These are phyloP conservation scores for Rhinolophus ferrumequinum DNA, from an alignment of 2,113 vertebrate species.

Conservation along the genomic window DNA sequence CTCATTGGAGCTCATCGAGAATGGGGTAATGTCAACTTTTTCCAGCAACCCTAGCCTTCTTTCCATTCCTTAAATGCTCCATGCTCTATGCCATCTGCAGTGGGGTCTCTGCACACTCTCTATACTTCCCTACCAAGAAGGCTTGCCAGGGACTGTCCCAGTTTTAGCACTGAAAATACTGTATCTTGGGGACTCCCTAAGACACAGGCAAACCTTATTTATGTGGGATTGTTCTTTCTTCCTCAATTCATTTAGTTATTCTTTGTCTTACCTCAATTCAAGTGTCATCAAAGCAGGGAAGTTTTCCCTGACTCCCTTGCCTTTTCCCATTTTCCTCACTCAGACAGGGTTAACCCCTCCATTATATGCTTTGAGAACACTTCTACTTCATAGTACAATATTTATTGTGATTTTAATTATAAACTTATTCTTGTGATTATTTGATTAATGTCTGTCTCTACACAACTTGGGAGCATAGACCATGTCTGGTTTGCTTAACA, in stretches of 20 bases:
- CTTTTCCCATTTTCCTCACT: not conserved
- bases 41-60: not conserved
- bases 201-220: not conserved
- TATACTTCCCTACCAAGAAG: not conserved
- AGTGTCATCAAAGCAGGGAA: not conserved
- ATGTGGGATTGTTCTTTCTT: accelerated
- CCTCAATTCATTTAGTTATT: not conserved
- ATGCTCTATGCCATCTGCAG: not conserved
- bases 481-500: not conserved
- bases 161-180: not conserved
- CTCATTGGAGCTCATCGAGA: not conserved
- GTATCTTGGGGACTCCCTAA: not conserved
- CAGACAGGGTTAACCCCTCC: not conserved
- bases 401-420: not conserved
- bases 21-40: not conserved
- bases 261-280: not conserved
- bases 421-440: not conserved
- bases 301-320: not conserved
- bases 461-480: not conserved
- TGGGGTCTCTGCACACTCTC: not conserved
- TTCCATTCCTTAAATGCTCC: not conserved
- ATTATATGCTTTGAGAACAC: not conserved
- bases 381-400: not conserved
- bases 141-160: not conserved
- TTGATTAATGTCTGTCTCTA: not conserved